Conservation (phyloP, 1,140 invertebrate genomes). For the Drosophila jambulina region DNA sequence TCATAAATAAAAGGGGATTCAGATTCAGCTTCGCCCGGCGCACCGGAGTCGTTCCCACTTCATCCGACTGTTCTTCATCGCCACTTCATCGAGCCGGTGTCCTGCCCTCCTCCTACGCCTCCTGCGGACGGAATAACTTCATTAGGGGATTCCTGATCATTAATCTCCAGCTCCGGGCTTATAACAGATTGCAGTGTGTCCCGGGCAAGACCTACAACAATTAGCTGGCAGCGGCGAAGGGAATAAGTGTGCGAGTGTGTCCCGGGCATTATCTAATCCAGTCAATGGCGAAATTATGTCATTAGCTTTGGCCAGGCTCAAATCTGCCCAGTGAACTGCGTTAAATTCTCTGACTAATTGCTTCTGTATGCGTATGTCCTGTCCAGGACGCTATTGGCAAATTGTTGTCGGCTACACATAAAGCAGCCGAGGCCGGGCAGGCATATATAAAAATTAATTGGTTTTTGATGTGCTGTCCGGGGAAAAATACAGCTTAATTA, state of each 20-base stretch:
- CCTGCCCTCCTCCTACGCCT: background rate
- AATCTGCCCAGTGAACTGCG: slow-evolving; percentile 77
- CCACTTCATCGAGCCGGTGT: slow-evolving; percentile 4
- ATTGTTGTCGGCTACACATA: slow-evolving; percentile 28
- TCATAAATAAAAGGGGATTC: slow-evolving; percentile 68
- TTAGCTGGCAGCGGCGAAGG: slow-evolving; percentile 32
- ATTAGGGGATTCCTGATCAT: slow-evolving; percentile 71
- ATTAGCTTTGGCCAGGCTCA: slow-evolving; percentile 64
- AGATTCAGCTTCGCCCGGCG: background rate
- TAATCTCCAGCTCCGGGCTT: slow-evolving; percentile 56
- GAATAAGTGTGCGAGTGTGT: slow-evolving; percentile 9
- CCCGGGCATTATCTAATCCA: slow-evolving; percentile 59
- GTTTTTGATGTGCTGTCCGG: slow-evolving; percentile 60
- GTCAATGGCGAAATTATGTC: slow-evolving; percentile 74
- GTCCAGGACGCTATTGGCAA: slow-evolving; percentile 41
- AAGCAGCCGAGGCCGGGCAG: slow-evolving; percentile 28
- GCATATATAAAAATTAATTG: slow-evolving; percentile 72
- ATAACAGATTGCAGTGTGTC: slow-evolving; percentile 49
- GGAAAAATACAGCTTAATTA: slow-evolving; percentile 28
- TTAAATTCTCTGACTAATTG: slow-evolving; percentile 77
- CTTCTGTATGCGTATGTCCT: slow-evolving; percentile 56
- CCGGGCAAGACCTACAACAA: slow-evolving; percentile 61
- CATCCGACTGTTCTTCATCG: slow-evolving; percentile 9
- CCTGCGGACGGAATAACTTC: slow-evolving; percentile 21
- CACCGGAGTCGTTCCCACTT: slow-evolving; percentile 14